Percentiles rank a stretch among this genome's conserved stretches.
phyloP scores from a whole-genome alignment of 2,113 vertebrate genomes.

The Antennarius striatus region DNA sequence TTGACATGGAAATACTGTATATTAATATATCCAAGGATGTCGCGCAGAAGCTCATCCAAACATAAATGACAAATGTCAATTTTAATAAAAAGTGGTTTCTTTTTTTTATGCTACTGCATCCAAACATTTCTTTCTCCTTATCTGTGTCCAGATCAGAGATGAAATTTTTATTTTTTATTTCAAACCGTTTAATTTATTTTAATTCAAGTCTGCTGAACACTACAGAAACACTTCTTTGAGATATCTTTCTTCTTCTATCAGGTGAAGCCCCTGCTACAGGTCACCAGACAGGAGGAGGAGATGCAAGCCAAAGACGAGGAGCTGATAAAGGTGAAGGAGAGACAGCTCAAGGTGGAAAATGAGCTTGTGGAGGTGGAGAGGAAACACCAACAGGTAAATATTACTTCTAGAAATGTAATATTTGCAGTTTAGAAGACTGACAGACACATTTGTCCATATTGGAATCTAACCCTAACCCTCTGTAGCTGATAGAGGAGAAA shows the following conservation, averaged over 20 bases:
- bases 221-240: neutral
- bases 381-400: conserved; percentile 92
- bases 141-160: neutral
- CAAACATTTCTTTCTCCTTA: neutral
- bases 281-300: conserved; percentile 97
- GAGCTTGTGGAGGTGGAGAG: conserved; percentile 95
- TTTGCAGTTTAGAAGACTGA: too few relatives aligned
- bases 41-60: neutral
- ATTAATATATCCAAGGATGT: too few relatives aligned
- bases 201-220: neutral
- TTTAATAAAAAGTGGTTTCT: too few relatives aligned
- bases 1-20: too few relatives aligned
- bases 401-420: neutral
- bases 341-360: conserved; percentile 91
- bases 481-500: conserved; percentile 92
- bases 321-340: conserved; percentile 95
- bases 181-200: too few relatives aligned
- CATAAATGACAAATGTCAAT: neutral
- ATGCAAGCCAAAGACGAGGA: conserved; percentile 97
- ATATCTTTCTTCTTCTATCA: conserved; percentile 46
- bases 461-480: neutral
- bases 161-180: too few relatives aligned
- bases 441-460: neutral
- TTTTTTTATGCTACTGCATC: neutral
- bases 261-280: conserved; percentile 98